Evolutionary conservation across 2,113 vertebrate genomes (phyloP).

Genomic region (Herpetotheres cachinnans): DNA sequence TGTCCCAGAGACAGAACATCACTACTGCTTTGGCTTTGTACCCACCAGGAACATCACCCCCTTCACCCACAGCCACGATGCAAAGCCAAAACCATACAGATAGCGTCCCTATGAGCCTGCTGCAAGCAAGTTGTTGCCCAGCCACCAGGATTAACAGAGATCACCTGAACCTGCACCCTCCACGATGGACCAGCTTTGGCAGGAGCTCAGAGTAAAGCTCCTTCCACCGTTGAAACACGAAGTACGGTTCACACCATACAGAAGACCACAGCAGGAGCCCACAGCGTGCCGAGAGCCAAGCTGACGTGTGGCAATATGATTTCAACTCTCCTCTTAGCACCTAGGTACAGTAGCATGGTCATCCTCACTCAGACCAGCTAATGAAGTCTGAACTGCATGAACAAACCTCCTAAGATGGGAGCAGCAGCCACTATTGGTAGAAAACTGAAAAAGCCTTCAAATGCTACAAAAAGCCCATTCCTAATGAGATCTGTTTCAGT

Average conservation of each 20-base stretch:
- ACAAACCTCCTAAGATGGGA: fast-evolving
- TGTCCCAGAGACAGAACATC: not conserved
- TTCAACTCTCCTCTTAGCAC: not conserved
- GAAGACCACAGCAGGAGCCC: not conserved
- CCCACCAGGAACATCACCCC: not conserved
- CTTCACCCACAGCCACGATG: not conserved
- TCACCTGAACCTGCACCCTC: fast-evolving
- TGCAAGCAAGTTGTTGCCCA: not conserved
- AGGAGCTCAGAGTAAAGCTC: not conserved
- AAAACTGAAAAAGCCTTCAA: not conserved
- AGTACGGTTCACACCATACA: fast-evolving
- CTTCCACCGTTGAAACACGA: fast-evolving
- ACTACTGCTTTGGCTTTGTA: not conserved
- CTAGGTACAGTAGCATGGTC: fast-evolving
- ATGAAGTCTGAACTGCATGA: not conserved
- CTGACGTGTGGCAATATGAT: not conserved
- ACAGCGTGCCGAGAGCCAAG: fast-evolving
- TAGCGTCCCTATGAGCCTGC: too few species aligned
- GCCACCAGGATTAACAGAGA: not conserved
- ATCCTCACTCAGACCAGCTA: not conserved
- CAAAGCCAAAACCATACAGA: not conserved
- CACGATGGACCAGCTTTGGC: fast-evolving
- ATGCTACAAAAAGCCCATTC: not conserved
- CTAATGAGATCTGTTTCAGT: not conserved
- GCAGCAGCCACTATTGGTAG: not conserved